A percentile compares a stretch with the other conserved stretches of the same genome.
phyloP scores from a whole-genome alignment of 2,888 invertebrate species.

The Eucera pruinosa region DNA sequence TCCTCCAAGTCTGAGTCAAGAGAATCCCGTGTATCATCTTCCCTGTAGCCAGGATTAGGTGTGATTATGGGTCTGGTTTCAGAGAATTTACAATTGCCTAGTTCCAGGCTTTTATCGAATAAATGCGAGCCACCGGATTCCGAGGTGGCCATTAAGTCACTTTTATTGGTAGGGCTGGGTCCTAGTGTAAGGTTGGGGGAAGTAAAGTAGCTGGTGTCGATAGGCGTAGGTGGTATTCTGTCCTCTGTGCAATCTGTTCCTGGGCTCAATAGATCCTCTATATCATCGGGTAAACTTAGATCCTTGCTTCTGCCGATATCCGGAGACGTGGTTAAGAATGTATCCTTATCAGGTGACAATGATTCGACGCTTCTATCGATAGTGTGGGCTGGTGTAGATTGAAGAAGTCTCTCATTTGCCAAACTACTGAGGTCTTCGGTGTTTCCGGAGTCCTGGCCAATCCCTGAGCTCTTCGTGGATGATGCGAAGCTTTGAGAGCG shows the following conservation, averaged over 20 bases:
- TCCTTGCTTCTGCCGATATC: slow-evolving; percentile 66
- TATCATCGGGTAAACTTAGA: slow-evolving; percentile 63
- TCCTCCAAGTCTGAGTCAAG: slow-evolving; percentile 84
- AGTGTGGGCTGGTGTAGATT: slow-evolving; percentile 78
- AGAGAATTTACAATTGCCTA: neutral
- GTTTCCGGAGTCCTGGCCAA: slow-evolving; percentile 83
- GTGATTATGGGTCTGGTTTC: slow-evolving; percentile 56
- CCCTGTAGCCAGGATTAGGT: slow-evolving; percentile 77
- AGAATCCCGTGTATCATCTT: slow-evolving; percentile 85
- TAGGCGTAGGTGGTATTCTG: slow-evolving; percentile 68
- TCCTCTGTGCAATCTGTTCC: slow-evolving; percentile 75
- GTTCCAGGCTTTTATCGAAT: neutral
- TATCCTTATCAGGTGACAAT: slow-evolving; percentile 73
- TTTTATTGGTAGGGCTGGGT: slow-evolving; percentile 60
- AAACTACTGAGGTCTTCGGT: slow-evolving; percentile 78
- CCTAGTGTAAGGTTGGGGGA: slow-evolving; percentile 72
- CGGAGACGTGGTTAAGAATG: slow-evolving; percentile 65
- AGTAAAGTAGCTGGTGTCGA: slow-evolving; percentile 62
- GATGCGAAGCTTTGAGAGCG: slow-evolving; percentile 30
- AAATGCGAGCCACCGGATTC: neutral
- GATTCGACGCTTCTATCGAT: slow-evolving; percentile 76
- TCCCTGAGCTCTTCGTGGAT: slow-evolving; percentile 44
- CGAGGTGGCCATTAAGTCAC: neutral
- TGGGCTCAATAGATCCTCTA: slow-evolving; percentile 66
- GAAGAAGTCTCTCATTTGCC: slow-evolving; percentile 76